These are phyloP conservation scores for Drosophila micromelanica DNA, from an alignment of 1,140 invertebrate genomes.

Conservation along the genomic window DNA sequence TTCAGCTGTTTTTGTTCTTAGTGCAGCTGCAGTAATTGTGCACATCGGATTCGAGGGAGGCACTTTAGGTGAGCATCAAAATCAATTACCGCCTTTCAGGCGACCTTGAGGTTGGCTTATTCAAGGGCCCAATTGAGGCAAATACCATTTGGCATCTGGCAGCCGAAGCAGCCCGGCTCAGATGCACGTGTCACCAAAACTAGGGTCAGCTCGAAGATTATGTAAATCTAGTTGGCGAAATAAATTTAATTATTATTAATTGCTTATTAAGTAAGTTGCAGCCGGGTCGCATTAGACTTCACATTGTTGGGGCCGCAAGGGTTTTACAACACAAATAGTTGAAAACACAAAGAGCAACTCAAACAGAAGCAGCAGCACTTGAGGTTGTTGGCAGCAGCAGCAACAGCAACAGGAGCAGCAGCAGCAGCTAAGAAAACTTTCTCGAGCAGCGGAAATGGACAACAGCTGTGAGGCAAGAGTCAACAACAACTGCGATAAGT, in stretches of 20 bases:
- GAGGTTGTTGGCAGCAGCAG: slow-evolving; percentile 14
- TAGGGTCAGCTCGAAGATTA: slow-evolving; percentile 41
- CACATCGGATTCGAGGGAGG: neutral
- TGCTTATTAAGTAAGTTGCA: slow-evolving; percentile 73
- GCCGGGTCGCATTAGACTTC: slow-evolving; percentile 19
- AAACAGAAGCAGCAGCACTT: slow-evolving; percentile 46
- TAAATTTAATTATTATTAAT: slow-evolving; percentile 56
- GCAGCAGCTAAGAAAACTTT: slow-evolving; percentile 29
- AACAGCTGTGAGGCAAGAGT: slow-evolving; percentile 18
- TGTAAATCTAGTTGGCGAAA: slow-evolving; percentile 51
- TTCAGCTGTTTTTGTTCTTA: neutral
- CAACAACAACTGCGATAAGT: slow-evolving; percentile 26
- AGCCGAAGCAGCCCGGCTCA: neutral
- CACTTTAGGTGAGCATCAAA: slow-evolving; percentile 5
- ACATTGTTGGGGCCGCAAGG: slow-evolving; percentile 36
- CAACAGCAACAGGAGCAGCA: slow-evolving; percentile 20
- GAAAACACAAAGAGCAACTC: slow-evolving; percentile 48
- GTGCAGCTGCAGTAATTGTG: neutral
- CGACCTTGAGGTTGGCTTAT: slow-evolving; percentile 14
- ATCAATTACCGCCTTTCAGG: slow-evolving; percentile 4
- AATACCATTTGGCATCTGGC: neutral
- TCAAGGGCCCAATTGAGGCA: neutral
- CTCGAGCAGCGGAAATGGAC: slow-evolving; percentile 13
- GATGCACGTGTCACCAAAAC: slow-evolving; percentile 10
- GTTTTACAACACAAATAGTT: slow-evolving; percentile 41